Percentiles rank a stretch among this genome's conserved stretches.
phyloP scores from a whole-genome alignment of 1,140 invertebrate species.

The Pantala flavescens region DNA sequence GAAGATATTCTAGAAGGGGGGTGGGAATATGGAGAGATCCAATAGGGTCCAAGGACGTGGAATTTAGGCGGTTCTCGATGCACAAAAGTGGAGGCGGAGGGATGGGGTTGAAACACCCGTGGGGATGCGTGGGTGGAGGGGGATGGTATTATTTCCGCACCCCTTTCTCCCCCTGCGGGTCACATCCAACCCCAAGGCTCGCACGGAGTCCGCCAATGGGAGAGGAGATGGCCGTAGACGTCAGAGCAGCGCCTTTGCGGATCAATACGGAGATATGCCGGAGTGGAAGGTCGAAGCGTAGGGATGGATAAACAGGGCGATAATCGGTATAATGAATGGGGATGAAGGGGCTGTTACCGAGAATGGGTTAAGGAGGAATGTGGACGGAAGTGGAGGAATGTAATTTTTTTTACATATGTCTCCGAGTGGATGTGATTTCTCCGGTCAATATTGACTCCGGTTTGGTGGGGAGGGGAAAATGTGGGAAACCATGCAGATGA shows the following conservation, averaged over 20 bases:
- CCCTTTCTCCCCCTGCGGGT: neutral
- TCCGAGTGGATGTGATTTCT: no score
- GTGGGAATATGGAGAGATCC: neutral
- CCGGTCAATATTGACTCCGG: no score
- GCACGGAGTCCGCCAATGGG: neutral
- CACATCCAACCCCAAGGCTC: neutral
- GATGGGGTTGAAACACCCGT: no score
- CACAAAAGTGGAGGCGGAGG: neutral
- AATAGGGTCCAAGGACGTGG: neutral
- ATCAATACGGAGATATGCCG: neutral
- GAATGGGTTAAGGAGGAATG: no score
- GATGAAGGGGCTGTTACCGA: no score
- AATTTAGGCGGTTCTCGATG: constrained; percentile 1
- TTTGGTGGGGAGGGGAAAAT: no score
- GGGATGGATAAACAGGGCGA: no score
- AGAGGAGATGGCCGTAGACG: neutral
- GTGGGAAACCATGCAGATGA: no score
- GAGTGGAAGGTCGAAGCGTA: neutral
- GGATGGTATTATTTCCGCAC: neutral
- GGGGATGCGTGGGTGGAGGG: neutral
- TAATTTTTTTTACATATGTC: no score
- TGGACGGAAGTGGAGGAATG: no score
- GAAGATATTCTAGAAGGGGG: neutral
- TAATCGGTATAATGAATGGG: no score
- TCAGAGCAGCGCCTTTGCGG: neutral